Evolutionary conservation across 2,113 vertebrate species (phyloP), one percentile per base, ranked within the genome.

Genomic region (Melanostigma gelatinosum): DNA sequence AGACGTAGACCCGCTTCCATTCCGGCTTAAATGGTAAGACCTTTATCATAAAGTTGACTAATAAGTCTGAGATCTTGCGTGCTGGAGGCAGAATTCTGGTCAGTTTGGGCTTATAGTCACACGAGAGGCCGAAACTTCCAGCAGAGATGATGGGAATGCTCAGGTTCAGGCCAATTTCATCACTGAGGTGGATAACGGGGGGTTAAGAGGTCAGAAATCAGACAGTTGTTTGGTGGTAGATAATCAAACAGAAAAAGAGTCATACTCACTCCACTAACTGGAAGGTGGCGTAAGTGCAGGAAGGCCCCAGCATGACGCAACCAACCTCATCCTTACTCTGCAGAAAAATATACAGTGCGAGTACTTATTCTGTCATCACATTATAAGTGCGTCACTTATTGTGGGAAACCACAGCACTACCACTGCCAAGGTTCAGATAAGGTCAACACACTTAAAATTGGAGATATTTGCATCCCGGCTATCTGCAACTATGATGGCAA

Each of bases 121-220:
- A 99, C 0, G 98, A 97, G 72, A 99, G 84, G 42, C 98, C 98
- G 64, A 99, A 99, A 89, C 97, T 99, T 86, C 97, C 98, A 15
- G 97, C 97, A 24, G 98, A 99, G 93, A 99, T 97, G 89, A 98
- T 89, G 55, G 98, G 97, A 44, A 97, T 94, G 80, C 89, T 95
- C 89, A 97, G 88, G n/a, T 73, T 95, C 91, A 97, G 87, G 54
- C 94, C 72, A 15, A 95, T 94, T 52, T 96, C 95, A 67, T 97
- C 93, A 88, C 96, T 96, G 85, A 64, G 57, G 29, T 3, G 72
- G 44, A 90, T 0, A 54, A 55, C 15, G 4, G 27, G 48, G 50
- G 10, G 46, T 36, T 9, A 32, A 55, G 16, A 57, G 40, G n/a
- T 15, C 1, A 76, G 32, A 18, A 38, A 36, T 63, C 11, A 62